Base-by-base conservation (phyloP, 2,888 invertebrate species). In the Lasioglossum malachurum region DNA sequence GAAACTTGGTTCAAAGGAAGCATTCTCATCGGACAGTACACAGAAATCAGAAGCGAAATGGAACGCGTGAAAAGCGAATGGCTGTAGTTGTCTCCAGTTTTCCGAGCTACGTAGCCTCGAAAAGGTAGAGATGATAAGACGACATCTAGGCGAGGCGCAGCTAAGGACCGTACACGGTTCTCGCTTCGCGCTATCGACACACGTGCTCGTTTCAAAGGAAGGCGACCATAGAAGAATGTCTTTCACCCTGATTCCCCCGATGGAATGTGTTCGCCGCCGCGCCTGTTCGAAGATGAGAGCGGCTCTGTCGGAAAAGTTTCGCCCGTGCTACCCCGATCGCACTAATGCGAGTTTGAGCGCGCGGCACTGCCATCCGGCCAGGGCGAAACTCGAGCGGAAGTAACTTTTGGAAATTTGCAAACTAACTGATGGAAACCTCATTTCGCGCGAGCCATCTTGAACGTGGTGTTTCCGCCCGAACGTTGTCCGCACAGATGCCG, bases 351-450 rank as follows among this genome's bases (percentile, higher is more conserved):
- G 90, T 91, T 91, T 90, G 81, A 90, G 75, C 89, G 77, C 78
- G 73, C 86, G 76, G 75, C 49, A 38, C 82, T 78, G 81, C 72
- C 80, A 72, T 82, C 87, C 86, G 83, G 80, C 78, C 41, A 27
- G 67, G 80, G 16, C 75, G 83, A 84, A 89, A 89, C 86, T 87
- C 78, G 78, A 60, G 69, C 82, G 83, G 85, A 88, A 88, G 87
- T 91, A 87, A 91, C 89, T 91, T 88, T 82, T 35, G 86, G 83
- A 88, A 91, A 91, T 91, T 90, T 87, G 88, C 87, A 84, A 88
- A 91, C 90, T 90, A 90, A 91, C 90, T 84, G 91, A 87, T 89
- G 88, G 88, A 90, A 91, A 91, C 87, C 90, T 91, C 88, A 91
- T 91, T 91, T 89, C 89, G 75, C 69, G 79, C 73, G 77, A 79